Conservation (phyloP, 2,888 invertebrate genomes). For the Agrochola lota region DNA sequence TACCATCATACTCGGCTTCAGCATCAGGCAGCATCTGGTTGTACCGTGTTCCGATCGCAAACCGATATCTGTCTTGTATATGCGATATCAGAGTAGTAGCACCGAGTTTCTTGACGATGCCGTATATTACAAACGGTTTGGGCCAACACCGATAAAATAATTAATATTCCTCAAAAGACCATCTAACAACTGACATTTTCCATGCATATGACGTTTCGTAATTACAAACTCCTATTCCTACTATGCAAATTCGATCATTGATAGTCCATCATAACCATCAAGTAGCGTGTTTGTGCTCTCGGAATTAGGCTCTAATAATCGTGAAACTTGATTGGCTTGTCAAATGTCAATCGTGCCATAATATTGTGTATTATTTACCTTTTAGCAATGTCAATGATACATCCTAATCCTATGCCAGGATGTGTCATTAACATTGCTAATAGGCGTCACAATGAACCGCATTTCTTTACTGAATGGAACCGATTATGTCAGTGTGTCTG, state of each 20-base stretch:
- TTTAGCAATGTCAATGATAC: too few species aligned
- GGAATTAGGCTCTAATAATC: slow-evolving; percentile 30
- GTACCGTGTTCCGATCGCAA: too few species aligned
- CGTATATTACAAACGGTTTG: background rate
- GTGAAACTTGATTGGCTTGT: slow-evolving; percentile 45
- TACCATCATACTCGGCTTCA: background rate
- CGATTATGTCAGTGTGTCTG: background rate
- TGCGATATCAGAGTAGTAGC: background rate
- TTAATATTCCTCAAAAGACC: slow-evolving; percentile 2
- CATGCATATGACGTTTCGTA: slow-evolving; percentile 33
- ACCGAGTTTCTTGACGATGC: background rate
- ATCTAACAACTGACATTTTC: slow-evolving; percentile 33
- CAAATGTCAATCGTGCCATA: slow-evolving; percentile 46
- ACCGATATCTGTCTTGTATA: background rate
- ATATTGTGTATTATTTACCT: background rate
- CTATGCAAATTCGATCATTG: slow-evolving; percentile 39
- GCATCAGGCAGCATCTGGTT: background rate
- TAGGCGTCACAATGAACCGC: background rate
- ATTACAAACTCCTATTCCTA: slow-evolving; percentile 28
- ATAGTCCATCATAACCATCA: slow-evolving; percentile 37
- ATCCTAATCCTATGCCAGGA: background rate
- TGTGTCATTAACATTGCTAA: slow-evolving; percentile 8
- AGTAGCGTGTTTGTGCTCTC: slow-evolving; percentile 32
- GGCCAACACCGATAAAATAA: background rate
- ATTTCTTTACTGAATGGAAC: background rate